Percentiles rank a stretch among this genome's conserved stretches.
phyloP scores from a whole-genome alignment of 2,888 invertebrate species.

The Spialia ferax region DNA sequence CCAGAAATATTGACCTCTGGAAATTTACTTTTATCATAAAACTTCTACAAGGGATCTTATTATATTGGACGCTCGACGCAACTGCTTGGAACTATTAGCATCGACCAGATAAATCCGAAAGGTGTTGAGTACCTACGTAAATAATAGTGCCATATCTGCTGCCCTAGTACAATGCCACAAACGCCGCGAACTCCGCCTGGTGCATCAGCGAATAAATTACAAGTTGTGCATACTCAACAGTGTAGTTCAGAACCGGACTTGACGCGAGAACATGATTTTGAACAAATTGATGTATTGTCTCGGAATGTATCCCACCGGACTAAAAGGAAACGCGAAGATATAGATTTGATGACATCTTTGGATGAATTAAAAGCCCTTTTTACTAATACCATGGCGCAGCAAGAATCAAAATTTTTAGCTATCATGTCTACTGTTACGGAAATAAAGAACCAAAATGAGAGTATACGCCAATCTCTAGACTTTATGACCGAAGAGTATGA shows the following conservation, averaged over 20 bases:
- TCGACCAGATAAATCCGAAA: too few relatives aligned
- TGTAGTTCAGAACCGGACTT: neutral
- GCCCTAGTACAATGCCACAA: too few relatives aligned
- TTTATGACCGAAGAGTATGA: neutral
- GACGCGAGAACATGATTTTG: neutral
- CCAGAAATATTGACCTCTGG: too few relatives aligned
- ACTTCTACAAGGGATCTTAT: too few relatives aligned
- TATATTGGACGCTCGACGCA: too few relatives aligned
- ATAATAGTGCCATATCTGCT: too few relatives aligned
- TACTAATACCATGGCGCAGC: neutral
- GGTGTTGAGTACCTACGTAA: too few relatives aligned
- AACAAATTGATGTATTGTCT: neutral
- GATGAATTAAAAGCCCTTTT: neutral
- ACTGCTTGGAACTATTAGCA: too few relatives aligned
- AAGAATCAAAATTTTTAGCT: neutral
- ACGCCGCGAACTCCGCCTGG: too few relatives aligned
- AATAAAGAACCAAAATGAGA: neutral
- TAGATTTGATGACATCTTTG: neutral
- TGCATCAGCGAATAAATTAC: too few relatives aligned
- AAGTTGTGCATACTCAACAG: too few relatives aligned
- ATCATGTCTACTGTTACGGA: neutral
- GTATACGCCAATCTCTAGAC: neutral
- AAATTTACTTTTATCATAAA: too few relatives aligned
- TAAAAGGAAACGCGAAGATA: neutral
- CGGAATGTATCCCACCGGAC: neutral